Base-by-base conservation (phyloP, 2,888 invertebrate genomes). In the Xestobium rufovillosum region DNA sequence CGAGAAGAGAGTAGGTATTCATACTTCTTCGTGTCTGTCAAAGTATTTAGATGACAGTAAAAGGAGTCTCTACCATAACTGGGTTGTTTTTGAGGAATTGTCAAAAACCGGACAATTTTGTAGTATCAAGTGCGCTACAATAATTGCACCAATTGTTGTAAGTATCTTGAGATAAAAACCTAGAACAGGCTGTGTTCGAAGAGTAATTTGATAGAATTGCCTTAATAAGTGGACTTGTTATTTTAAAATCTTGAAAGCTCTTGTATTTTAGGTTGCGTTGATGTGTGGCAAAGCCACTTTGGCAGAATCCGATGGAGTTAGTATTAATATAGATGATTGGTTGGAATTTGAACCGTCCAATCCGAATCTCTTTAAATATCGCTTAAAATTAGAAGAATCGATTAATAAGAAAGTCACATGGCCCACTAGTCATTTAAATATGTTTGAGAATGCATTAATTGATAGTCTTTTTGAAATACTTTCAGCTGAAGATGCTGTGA, bases 21-120 rank as follows among this genome's bases (percentile, higher is more conserved):
- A 83, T 68, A 63, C 69, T 52, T 63, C 77, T 42, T 76, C 78
- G 42, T 66, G 78, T 45, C 57, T 85, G 53, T 53, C 74, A 59
- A 43, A 59, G n/a, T 19, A 19, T n/a, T 8, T 19, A 19, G 23
- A 19, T 8, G 23, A 19, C 23, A 39, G 34, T 13, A 48, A 51
- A 19, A 48, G 45, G 14, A 31, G 33, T 4, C 56, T 23, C 32
- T 80, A 83, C 0, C 76, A 80, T 8, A 83, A 89, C 52, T 95
- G 92, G 91, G 65, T 92, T 10, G 71, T 88, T 8, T 95, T 81
- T 56, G 89, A 89, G 56, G 91, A 92, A 62, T 82, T 91, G 64
- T 80, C 80, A 1, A 76, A 83, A 28, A 70, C 75, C 0, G 76
- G 80, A 0, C 69, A 76, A 11, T 69, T 77, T 34, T 82, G 84